phyloP scores from a whole-genome alignment of 2,113 vertebrate genomes.

The Gallinago jamesoni region DNA sequence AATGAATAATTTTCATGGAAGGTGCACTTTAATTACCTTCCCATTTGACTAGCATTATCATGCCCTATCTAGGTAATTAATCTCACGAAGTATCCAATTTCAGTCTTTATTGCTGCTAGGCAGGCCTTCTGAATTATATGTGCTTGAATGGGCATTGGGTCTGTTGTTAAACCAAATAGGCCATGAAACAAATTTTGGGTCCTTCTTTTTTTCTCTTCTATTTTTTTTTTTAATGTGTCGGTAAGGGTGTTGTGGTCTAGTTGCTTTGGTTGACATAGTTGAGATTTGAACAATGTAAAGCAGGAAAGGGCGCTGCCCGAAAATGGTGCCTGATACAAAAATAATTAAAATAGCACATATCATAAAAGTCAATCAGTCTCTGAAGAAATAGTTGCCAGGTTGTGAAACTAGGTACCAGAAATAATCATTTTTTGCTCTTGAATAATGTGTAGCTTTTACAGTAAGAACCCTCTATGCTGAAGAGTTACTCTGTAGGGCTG shows the following conservation, averaged over 20 bases:
- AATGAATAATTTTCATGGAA: constrained; percentile 99
- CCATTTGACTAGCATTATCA: constrained; percentile 99
- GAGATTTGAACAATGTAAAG: neutral
- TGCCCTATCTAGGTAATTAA: constrained; percentile 99
- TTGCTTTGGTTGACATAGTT: constrained; percentile 20
- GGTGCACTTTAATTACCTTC: constrained; percentile 99
- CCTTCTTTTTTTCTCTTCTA: neutral
- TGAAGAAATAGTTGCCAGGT: neutral
- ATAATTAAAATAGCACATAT: neutral
- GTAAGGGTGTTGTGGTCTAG: constrained; percentile 22
- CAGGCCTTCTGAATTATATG: constrained; percentile 89
- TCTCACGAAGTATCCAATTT: constrained; percentile 98
- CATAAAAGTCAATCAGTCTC: neutral
- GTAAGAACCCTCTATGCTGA: neutral
- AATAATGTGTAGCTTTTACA: neutral
- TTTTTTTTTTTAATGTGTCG: neutral
- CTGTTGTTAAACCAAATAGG: constrained; percentile 75
- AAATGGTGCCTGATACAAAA: neutral
- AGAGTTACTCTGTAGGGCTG: neutral
- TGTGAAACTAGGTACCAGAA: neutral
- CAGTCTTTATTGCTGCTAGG: constrained; percentile 94
- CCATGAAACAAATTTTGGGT: constrained; percentile 69
- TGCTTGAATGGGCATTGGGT: constrained; percentile 84
- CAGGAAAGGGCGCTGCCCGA: neutral
- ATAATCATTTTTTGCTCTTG: neutral